Percentiles rank a stretch among this genome's conserved stretches.
phyloP scores from a whole-genome alignment of 1,140 invertebrate genomes.

The Ips nitidus region DNA sequence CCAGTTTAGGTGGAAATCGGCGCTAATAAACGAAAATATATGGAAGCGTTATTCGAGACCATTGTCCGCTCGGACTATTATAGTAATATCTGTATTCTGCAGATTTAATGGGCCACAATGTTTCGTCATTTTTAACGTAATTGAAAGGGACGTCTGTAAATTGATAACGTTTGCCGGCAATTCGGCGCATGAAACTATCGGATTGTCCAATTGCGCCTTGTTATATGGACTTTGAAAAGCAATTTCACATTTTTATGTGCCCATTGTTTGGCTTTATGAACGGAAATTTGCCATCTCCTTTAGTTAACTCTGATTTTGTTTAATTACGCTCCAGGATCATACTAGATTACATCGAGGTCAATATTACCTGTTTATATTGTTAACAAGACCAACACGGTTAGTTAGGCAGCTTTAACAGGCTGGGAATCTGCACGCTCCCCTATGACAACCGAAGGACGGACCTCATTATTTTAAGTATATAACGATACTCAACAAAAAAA shows the following conservation, averaged over 20 bases:
- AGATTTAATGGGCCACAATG: constrained; percentile 45
- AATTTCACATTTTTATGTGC: constrained; percentile 29
- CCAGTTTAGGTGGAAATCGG: constrained; percentile 50
- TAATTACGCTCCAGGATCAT: too few relatives aligned
- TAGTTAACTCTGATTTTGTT: too few relatives aligned
- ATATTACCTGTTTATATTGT: too few relatives aligned
- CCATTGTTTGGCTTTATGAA: constrained; percentile 14
- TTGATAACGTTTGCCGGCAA: constrained; percentile 42
- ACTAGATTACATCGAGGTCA: too few relatives aligned
- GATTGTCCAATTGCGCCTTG: constrained; percentile 33
- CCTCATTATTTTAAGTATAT: too few relatives aligned
- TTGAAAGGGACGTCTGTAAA: constrained; percentile 42
- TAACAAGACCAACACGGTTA: too few relatives aligned
- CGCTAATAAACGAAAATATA: constrained; percentile 52
- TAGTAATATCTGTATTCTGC: constrained; percentile 48
- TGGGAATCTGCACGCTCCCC: too few relatives aligned
- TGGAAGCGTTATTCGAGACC: constrained; percentile 47
- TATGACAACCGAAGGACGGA: too few relatives aligned
- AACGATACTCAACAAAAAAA: too few relatives aligned
- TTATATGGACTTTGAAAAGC: constrained; percentile 29
- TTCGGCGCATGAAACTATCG: constrained; percentile 33
- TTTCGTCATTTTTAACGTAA: constrained; percentile 44
- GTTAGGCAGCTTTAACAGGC: too few relatives aligned
- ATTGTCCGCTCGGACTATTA: constrained; percentile 43
- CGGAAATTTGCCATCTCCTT: neutral